Base-by-base conservation (phyloP, 2,888 invertebrate species). In the Nysson spinosus region DNA sequence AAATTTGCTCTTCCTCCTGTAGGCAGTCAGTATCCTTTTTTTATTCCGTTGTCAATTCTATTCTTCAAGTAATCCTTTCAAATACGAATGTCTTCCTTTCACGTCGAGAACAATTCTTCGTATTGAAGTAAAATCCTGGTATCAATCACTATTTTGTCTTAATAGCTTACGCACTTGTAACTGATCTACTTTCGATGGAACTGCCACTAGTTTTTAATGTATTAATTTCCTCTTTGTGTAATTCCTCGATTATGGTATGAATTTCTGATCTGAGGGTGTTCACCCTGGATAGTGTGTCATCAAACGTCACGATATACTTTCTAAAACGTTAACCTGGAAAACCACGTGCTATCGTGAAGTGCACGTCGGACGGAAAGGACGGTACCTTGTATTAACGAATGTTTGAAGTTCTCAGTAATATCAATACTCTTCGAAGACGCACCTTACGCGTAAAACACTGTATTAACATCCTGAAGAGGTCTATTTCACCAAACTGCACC, bases 291-390 rank as follows among this genome's bases (percentile, higher is more conserved):
- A 30, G 39, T n/a, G 11, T 12, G 34, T 47, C 55, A 40, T 40
- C 14, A 22, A 46, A 60, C 60, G 51, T 26, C 22, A 1, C 40
- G 14, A 40, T 43, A 22, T 20, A 42, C 32, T 34, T 24, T 16
- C 22, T 24, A 17, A 20, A n/a, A 5, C 30, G 39, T 17, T 17
- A 22, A 49, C 28, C 37, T 28, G 24, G 24, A 34, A 28, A 14
- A 34, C 42, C 69, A 58, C 71, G 66, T 62, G 62, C 46, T 49
- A 34, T 32, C 19, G 24, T 12, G 20, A 9, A 20, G 30, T 39
- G 43, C 46, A 32, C 42, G 19, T 34, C 34, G 72, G 71, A 71
- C 72, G 71, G 65, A 64, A 55, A 39, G 47, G 28, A 40, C 64
- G 44, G 44, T 22, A 52, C 34, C 37, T 42, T 54, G 54, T 34